Evolutionary conservation across 2,113 vertebrate species (phyloP).

Genomic region (Nesospiza acunhae): DNA sequence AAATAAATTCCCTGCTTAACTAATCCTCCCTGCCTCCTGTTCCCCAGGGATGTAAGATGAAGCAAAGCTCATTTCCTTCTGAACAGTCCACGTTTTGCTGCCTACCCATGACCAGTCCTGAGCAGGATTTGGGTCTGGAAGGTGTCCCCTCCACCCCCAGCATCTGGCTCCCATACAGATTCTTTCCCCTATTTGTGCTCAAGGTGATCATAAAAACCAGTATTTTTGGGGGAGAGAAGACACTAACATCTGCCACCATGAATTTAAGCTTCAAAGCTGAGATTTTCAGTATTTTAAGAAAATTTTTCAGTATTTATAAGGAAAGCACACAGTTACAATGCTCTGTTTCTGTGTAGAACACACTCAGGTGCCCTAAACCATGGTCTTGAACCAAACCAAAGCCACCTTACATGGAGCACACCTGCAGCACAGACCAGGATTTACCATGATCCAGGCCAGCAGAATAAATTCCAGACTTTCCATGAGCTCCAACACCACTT

Average conservation of each 20-base stretch:
- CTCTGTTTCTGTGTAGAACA: background rate
- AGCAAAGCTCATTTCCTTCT: background rate
- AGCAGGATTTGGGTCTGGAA: background rate
- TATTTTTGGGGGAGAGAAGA: background rate
- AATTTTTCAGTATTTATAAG: background rate
- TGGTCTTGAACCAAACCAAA: background rate
- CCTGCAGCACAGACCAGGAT: background rate
- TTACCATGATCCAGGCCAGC: background rate
- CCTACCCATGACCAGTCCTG: background rate
- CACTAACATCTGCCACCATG: background rate
- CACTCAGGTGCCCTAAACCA: fast-evolving
- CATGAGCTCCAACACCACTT: fast-evolving
- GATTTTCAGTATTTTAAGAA: background rate
- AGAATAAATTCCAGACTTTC: background rate
- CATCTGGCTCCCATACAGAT: fast-evolving
- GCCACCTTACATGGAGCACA: fast-evolving
- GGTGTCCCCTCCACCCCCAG: background rate
- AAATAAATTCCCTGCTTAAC: background rate
- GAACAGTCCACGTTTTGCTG: fast-evolving
- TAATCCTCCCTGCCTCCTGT: background rate
- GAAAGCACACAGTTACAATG: background rate
- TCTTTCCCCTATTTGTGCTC: background rate
- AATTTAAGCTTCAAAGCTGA: background rate
- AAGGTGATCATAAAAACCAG: background rate
- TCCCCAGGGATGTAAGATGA: background rate